Base-by-base conservation (phyloP, 2,888 invertebrate genomes). In the Trichopria drosophilae region DNA sequence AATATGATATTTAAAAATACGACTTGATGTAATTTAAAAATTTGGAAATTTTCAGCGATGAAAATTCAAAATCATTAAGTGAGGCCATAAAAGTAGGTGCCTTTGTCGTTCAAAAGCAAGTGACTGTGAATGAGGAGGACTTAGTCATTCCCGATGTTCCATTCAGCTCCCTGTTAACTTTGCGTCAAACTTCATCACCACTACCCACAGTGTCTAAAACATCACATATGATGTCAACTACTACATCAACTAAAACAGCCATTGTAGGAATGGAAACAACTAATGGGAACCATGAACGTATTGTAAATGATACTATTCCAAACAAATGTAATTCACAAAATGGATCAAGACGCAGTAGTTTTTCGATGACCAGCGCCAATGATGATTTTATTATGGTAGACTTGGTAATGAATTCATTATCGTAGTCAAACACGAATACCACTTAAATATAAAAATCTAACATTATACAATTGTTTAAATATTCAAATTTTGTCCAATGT, bases 61-160 rank as follows among this genome's bases (percentile, higher is more conserved):
- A 86, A 61, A 85, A 82, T 59, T 81, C 81, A 41, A 79, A 86
- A 32, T 86, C 88, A 44, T 76, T 89, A 37, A 84, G 84, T 49
- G 86, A 86, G 62, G 87, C 87, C 7, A 78, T 89, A 67, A 86
- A 86, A 59, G 84, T 86, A 0, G 90, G 89, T 31, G 89, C 90
- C 1, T 90, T 90, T 73, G 88, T 87, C 5, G 86, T 86, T 62
- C 77, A 80, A 22, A 80, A 81, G n/a, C 84, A 84, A 67, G 78
- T 84, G 39, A 79, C 66, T 53, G 67, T 72, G 80, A 67, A 77
- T 10, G 80, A 80, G 58, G 79, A 82, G 26, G 82, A 83, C 59
- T 76, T 80, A 57, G 75, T 80, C 50, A 73, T 82, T 60, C 77
- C 82, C 12, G 78, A 85, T 62, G 84, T 85, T 47, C 89, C 90